Conservation (phyloP, 2,888 invertebrate genomes). For the Digitonthophagus gazella region DNA sequence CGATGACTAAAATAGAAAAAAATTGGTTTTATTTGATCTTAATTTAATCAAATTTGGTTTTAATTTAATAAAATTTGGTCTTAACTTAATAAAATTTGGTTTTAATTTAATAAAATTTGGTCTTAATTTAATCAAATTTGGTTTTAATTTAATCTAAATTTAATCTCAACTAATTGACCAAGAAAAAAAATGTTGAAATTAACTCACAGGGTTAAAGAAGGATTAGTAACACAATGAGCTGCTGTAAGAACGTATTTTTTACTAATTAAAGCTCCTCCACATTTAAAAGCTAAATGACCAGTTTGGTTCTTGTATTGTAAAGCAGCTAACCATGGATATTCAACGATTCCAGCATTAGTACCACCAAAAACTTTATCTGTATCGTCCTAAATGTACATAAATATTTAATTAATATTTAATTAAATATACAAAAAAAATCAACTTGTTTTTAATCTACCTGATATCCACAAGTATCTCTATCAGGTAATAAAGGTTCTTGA, state of each 20-base stretch:
- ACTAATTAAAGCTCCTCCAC: conserved; percentile 57
- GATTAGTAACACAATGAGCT: conserved; percentile 55
- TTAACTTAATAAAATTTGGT: no score
- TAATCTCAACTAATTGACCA: not conserved
- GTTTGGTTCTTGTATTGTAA: conserved; percentile 45
- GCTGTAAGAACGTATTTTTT: conserved; percentile 56
- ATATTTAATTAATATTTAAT: conserved; percentile 14
- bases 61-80: no score
- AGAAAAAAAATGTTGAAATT: not conserved
- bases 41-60: no score
- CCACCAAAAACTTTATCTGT: conserved; percentile 46
- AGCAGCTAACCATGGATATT: conserved; percentile 54
- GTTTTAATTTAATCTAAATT: no score
- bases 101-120: no score
- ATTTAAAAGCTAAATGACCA: conserved; percentile 40
- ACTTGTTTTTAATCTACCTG: conserved; percentile 21
- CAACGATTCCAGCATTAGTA: conserved; percentile 46
- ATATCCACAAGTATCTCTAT: conserved; percentile 17
- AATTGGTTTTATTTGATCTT: no score
- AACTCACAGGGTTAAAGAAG: conserved; percentile 39
- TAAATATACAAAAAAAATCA: no score
- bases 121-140: no score
- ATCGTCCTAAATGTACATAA: conserved; percentile 15
- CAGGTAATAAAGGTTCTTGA: no score
- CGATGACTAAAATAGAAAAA: conserved; percentile 37